phyloP scores from a whole-genome alignment of 2,888 invertebrate genomes.

The Eupithecia dodoneata region DNA sequence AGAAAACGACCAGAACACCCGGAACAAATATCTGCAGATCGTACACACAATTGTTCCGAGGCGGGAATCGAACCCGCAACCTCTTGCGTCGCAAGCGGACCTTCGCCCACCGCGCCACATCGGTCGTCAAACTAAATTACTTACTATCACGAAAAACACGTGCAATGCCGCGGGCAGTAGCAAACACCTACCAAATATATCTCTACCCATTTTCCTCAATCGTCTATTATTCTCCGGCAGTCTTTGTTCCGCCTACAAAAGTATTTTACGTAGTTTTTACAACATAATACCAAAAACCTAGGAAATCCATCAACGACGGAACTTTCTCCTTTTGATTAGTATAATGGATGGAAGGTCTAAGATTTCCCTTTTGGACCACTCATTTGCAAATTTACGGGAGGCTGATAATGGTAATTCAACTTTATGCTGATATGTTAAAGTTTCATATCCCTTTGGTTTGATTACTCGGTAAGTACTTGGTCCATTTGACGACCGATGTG shows the following conservation, averaged over 20 bases:
- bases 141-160: too few relatives aligned
- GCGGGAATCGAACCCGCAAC: too few relatives aligned
- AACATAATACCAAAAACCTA: constrained; percentile 22
- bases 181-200: too few relatives aligned
- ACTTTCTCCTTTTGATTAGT: constrained; percentile 25
- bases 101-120: too few relatives aligned
- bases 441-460: neutral
- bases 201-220: neutral
- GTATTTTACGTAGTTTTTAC: constrained; percentile 28
- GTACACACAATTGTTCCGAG: too few relatives aligned
- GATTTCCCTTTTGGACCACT: neutral
- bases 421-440: neutral
- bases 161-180: too few relatives aligned
- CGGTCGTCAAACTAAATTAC: too few relatives aligned
- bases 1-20: too few relatives aligned
- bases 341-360: constrained; percentile 11
- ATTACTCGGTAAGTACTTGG: neutral
- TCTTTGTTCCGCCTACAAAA: constrained; percentile 14
- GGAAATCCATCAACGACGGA: constrained; percentile 25
- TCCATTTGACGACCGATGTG: too few relatives aligned
- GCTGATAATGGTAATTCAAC: neutral
- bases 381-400: neutral
- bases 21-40: too few relatives aligned
- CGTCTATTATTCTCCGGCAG: neutral
- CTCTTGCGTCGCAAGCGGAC: too few relatives aligned